A percentile compares a stretch with the other conserved stretches of the same genome.
phyloP scores from a whole-genome alignment of 2,797 vertebrate genomes.

The Danionella dracula region DNA sequence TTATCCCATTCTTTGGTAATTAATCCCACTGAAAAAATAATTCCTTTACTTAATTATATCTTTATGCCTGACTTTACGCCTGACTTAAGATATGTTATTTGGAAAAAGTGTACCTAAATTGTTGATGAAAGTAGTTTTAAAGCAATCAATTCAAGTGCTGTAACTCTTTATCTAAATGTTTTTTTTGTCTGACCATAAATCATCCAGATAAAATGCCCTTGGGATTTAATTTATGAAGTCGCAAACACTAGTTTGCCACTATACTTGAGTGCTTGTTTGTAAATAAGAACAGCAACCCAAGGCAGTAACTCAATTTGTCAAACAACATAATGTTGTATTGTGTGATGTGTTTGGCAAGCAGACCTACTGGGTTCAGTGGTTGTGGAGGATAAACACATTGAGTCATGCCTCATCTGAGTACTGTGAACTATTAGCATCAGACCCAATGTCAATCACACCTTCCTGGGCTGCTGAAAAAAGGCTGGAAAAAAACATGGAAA shows the following conservation, averaged over 20 bases:
- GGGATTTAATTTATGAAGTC: conserved; percentile 61
- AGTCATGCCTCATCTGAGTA: conserved; percentile 50
- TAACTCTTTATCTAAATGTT: conserved; percentile 77
- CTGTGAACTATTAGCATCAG: conserved; percentile 63
- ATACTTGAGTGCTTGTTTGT: conserved; percentile 8
- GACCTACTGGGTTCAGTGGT: conserved; percentile 43
- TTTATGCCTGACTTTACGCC: too few species aligned
- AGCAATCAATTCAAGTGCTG: conserved; percentile 76
- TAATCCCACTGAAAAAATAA: too few species aligned
- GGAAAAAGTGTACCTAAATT: too few species aligned
- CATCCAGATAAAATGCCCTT: conserved; percentile 60
- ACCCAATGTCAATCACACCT: conserved; percentile 51
- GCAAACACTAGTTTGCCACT: conserved; percentile 43
- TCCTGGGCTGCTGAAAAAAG: conserved; percentile 34
- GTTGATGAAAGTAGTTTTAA: too few species aligned
- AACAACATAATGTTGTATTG: background rate
- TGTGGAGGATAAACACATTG: conserved; percentile 61
- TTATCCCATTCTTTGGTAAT: too few species aligned
- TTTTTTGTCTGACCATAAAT: conserved; percentile 77
- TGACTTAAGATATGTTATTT: too few species aligned
- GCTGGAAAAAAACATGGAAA: background rate
- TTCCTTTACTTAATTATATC: too few species aligned
- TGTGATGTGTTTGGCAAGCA: too few species aligned
- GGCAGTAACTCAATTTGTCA: background rate
- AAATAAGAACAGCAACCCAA: background rate